Evolutionary conservation across 2,888 invertebrate genomes (phyloP), one percentile per base, ranked within the genome.

Genomic region (Pteria penguin): DNA sequence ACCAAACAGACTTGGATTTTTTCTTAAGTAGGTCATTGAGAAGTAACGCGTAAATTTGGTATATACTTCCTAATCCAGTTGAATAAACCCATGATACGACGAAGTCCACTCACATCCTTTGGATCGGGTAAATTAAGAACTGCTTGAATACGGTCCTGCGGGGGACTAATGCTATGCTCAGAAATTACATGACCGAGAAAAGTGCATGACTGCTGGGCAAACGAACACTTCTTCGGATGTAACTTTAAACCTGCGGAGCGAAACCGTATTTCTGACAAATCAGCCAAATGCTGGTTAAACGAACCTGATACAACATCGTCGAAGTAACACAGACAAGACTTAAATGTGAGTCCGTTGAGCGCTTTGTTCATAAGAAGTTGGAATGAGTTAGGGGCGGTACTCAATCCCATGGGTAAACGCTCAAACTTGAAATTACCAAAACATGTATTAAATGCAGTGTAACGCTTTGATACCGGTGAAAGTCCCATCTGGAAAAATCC

Each of bases 41-140:
- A n/a, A n/a, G n/a, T n/a, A n/a, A n/a, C n/a, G n/a, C n/a, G n/a
- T n/a, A n/a, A n/a, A n/a, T n/a, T n/a, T n/a, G n/a, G n/a, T n/a
- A n/a, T n/a, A n/a, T 68, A 83, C 36, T 80, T 80, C 22, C 80
- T 52, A 29, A 83, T 82, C 83, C 82, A 83, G 45, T 79, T 81
- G 33, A 83, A 81, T 52, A 83, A 36, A 4, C 82, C 82, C 18
- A 81, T 22, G 32, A 71, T 60, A 54, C 78, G 32, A 54, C 81
- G 54, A n/a, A 80, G 33, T 65, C 79, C 79, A 22, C 79, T 80
- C n/a, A 36, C 33, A 31, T 71, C 74, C 5, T 29, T 75, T 5
- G 81, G 79, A 18, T 45, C 36, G 14, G 69, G 69, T 22, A 63
- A 58, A 0, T 57, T 36, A 22, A 26, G 27, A 22, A 68, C 52